Evolutionary conservation across 2,113 vertebrate genomes (phyloP), one percentile per base, ranked within the genome.

Genomic region (Sylvia atricapilla): DNA sequence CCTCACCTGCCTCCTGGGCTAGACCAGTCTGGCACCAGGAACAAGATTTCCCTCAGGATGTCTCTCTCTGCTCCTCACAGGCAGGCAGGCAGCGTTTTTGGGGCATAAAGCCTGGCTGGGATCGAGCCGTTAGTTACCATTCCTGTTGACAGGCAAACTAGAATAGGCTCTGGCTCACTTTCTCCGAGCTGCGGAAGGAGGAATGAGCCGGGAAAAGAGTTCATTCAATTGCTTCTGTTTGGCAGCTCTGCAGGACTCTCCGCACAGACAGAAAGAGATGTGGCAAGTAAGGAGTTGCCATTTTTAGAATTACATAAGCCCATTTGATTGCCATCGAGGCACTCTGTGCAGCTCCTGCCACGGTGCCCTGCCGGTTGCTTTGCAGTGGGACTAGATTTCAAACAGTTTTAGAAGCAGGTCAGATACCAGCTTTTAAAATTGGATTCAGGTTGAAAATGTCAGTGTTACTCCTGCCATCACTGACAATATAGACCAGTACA

Each of bases 91-190:
- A 78, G 89, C 59, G 68, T 84, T 82, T 90, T 87, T 43, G 95
- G 95, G 84, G 90, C 93, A 88, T 46, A 91, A 91, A 93, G 70
- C 78, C 91, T 89, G 87, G 85, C 90, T 89, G 85, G 92, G 93
- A 88, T 93, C 33, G 35, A 91, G 87, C 82, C 22, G 63, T 83
- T 91, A 87, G 91, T 87, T 95, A 95, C 94, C 95, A 85, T 93
- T 93, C 82, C 95, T 96, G 94, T 94, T 95, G 95, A 97, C 95
- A 96, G 94, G 95, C 95, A 94, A 97, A 96, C 96, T 95, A 89
- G 94, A 97, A 96, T 89, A 97, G 93, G 96, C 95, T 96, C 95
- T 97, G 96, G 95, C 96, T 97, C 96, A 84, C 95, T 95, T 93
- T 93, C 95, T 92, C 73, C 3, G 28, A 93, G 95, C 95, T 97